phyloP scores from a whole-genome alignment of 1,140 invertebrate genomes.

The Platorchestia sp. region DNA sequence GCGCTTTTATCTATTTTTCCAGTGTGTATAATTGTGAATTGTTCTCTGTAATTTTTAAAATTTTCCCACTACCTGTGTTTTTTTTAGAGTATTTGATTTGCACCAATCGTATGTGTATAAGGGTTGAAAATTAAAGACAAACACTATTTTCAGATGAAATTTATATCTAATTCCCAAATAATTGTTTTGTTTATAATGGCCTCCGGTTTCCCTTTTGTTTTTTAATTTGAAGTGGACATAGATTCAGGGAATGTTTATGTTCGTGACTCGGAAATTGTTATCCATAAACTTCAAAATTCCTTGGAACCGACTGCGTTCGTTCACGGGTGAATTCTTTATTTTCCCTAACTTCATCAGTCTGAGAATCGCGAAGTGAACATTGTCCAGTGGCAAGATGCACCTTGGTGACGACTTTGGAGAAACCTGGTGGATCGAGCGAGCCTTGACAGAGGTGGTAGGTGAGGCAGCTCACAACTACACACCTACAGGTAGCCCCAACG shows the following conservation, averaged over 20 bases:
- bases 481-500: conserved; percentile 87
- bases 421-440: conserved; percentile 27
- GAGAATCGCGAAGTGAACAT: not conserved
- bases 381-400: conserved; percentile 23
- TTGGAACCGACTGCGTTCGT: not conserved
- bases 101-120: not conserved
- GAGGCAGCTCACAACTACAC: conserved; percentile 80
- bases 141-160: not conserved
- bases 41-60: not conserved
- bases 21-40: not conserved
- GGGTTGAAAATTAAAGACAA: not conserved
- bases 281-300: not conserved
- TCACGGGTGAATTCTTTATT: not conserved
- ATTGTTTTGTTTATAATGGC: not conserved
- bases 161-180: not conserved
- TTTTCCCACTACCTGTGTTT: not conserved
- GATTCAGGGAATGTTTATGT: not conserved
- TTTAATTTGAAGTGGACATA: not conserved
- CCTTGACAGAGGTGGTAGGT: conserved; percentile 40
- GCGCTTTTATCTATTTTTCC: too few relatives aligned
- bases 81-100: not conserved
- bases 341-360: not conserved
- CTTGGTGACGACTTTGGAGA: conserved; percentile 54
- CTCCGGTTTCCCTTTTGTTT: not conserved
- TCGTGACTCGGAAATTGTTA: not conserved